phyloP scores from a whole-genome alignment of 1,140 invertebrate species.

The Drosophila equinoxialis region DNA sequence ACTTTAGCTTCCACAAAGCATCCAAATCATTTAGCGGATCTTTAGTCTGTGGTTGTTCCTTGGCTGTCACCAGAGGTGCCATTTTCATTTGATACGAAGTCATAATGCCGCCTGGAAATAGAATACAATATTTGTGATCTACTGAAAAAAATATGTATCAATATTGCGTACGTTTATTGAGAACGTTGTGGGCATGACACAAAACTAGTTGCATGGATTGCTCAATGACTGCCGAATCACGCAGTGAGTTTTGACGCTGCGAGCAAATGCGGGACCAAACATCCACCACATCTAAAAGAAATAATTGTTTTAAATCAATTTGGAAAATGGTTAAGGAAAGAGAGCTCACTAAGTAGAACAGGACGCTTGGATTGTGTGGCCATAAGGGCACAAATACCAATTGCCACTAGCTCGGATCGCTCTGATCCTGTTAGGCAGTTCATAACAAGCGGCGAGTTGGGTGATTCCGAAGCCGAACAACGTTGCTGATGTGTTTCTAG shows the following conservation, averaged over 20 bases:
- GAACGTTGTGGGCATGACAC: constrained; percentile 75
- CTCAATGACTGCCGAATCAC: constrained; percentile 69
- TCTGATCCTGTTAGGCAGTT: constrained; percentile 81
- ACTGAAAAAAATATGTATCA: no score
- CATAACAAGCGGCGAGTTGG: constrained; percentile 70
- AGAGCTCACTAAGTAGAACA: constrained; percentile 71
- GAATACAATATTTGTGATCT: no score
- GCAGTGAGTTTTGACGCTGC: constrained; percentile 76
- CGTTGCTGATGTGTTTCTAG: constrained; percentile 71
- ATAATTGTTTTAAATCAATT: neutral
- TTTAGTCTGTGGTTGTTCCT: constrained; percentile 78
- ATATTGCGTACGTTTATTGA: constrained; percentile 73
- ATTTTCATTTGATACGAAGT: constrained; percentile 83
- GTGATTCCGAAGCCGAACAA: constrained; percentile 55
- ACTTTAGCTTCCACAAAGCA: constrained; percentile 82
- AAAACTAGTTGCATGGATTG: constrained; percentile 82
- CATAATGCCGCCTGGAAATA: constrained; percentile 74
- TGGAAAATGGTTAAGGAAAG: neutral
- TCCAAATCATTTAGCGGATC: constrained; percentile 82
- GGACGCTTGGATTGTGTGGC: constrained; percentile 74
- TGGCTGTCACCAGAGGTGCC: constrained; percentile 76
- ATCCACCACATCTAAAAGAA: constrained; percentile 74
- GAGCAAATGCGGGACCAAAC: constrained; percentile 81
- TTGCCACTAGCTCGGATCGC: constrained; percentile 74
- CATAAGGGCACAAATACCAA: constrained; percentile 70